phyloP scores from a whole-genome alignment of 2,797 vertebrate species.

The Merluccius polli region DNA sequence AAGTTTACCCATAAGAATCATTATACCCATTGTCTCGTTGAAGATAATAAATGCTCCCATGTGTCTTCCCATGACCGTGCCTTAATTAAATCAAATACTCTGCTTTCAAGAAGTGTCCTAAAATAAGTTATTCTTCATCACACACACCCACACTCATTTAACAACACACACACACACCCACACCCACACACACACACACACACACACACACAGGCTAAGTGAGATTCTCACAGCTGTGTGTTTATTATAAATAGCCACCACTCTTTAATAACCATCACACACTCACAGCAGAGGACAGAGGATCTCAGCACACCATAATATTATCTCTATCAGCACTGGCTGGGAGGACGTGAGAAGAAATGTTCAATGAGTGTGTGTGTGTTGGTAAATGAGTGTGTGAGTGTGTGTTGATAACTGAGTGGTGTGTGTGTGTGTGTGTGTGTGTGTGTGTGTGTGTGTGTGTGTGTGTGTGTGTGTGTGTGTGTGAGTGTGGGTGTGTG shows the following conservation, averaged over 20 bases:
- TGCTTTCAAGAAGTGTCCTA: too few relatives aligned
- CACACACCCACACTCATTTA: background rate
- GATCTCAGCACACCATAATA: constrained; percentile 46
- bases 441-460: too few relatives aligned
- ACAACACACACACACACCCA: constrained; percentile 10
- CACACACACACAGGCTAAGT: background rate
- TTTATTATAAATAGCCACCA: constrained; percentile 32
- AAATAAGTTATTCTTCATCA: too few relatives aligned
- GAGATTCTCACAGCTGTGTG: background rate
- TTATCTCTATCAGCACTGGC: constrained; percentile 47
- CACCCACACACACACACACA: background rate
- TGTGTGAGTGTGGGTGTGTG: background rate
- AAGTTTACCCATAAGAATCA: too few relatives aligned
- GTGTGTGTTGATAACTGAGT: too few relatives aligned
- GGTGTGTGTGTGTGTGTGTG: too few relatives aligned
- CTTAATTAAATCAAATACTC: too few relatives aligned
- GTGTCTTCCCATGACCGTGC: too few relatives aligned
- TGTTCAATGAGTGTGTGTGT: background rate
- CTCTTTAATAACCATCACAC: constrained; percentile 41
- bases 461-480: too few relatives aligned
- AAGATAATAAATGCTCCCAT: too few relatives aligned
- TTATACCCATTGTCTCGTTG: too few relatives aligned
- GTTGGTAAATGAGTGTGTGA: background rate
- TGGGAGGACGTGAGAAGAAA: background rate
- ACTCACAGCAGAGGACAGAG: constrained; percentile 31